These are phyloP conservation scores for Leptodactylus fuscus DNA, from an alignment of 2,113 vertebrate species.

Conservation along the genomic window DNA sequence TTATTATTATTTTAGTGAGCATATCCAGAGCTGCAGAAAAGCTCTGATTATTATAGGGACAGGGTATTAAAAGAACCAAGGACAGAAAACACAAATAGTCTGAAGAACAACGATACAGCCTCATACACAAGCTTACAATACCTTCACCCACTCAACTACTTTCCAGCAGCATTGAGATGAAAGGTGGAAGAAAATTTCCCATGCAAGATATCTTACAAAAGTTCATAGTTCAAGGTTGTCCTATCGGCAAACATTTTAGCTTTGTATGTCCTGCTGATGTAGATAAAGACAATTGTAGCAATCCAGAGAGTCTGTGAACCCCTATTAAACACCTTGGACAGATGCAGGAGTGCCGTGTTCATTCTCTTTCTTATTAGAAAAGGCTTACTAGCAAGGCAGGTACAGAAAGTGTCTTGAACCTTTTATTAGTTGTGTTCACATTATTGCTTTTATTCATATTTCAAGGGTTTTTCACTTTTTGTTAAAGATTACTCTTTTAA, in stretches of 20 bases:
- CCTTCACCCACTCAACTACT: conserved; percentile 67
- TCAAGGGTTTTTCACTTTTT: not conserved
- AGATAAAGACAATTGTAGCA: conserved; percentile 67
- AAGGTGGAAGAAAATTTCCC: conserved; percentile 68
- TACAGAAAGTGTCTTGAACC: not conserved
- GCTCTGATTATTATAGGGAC: conserved; percentile 75
- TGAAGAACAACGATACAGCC: conserved; percentile 64
- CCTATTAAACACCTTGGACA: conserved; percentile 57
- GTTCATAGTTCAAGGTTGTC: conserved; percentile 79
- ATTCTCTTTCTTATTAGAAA: conserved; percentile 32
- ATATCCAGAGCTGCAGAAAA: conserved; percentile 73
- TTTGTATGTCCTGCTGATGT: conserved; percentile 71
- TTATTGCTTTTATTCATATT: not conserved
- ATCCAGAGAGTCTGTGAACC: conserved; percentile 68
- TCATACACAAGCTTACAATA: conserved; percentile 65
- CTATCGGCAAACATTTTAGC: conserved; percentile 65
- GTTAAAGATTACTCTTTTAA: not conserved
- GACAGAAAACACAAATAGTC: conserved; percentile 71
- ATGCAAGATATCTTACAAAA: conserved; percentile 66
- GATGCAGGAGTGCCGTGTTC: conserved; percentile 55
- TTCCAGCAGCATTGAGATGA: conserved; percentile 62
- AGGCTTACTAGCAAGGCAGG: not conserved
- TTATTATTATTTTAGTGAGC: no score
- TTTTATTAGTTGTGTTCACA: not conserved
- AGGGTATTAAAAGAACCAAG: conserved; percentile 75